Conservation (phyloP, 1,140 invertebrate species). For the Ceratosolen fusciceps region DNA sequence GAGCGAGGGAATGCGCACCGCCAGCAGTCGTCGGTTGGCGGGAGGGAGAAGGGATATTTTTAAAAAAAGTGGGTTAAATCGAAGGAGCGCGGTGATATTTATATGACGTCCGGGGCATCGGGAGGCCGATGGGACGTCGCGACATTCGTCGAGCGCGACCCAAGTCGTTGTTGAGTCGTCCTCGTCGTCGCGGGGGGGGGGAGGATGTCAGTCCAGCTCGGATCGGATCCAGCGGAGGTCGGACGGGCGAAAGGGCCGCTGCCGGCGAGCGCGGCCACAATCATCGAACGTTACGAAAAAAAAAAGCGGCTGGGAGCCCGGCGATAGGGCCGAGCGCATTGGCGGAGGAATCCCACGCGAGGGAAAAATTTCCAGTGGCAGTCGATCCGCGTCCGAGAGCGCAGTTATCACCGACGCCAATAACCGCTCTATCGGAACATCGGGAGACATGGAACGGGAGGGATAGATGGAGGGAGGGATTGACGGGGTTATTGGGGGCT, state of each 20-base stretch:
- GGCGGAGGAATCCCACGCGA: background rate
- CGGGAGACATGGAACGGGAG: background rate
- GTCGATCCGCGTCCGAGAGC: background rate
- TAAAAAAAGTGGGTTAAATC: slow-evolving; percentile 41
- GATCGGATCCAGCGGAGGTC: too few species aligned
- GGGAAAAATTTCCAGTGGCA: slow-evolving; percentile 6
- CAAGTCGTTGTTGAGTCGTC: too few species aligned
- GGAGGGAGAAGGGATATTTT: slow-evolving; percentile 2
- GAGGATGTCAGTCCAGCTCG: too few species aligned
- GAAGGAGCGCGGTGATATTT: too few species aligned
- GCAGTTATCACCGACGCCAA: slow-evolving; percentile 10
- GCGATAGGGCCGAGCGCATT: background rate
- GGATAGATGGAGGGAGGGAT: background rate
- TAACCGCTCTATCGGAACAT: slow-evolving; percentile 23
- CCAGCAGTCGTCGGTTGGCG: background rate
- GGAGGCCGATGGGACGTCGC: too few species aligned
- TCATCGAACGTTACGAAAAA: too few species aligned
- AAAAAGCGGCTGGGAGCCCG: background rate
- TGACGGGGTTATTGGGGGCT: too few species aligned
- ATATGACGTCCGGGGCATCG: background rate
- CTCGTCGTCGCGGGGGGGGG: too few species aligned
- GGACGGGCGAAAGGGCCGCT: too few species aligned
- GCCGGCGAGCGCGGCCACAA: too few species aligned
- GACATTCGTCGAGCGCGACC: too few species aligned
- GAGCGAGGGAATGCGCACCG: background rate